Percentiles rank a stretch among this genome's conserved stretches.
phyloP scores from a whole-genome alignment of 2,113 vertebrate species.

The Peucedramus taeniatus region DNA sequence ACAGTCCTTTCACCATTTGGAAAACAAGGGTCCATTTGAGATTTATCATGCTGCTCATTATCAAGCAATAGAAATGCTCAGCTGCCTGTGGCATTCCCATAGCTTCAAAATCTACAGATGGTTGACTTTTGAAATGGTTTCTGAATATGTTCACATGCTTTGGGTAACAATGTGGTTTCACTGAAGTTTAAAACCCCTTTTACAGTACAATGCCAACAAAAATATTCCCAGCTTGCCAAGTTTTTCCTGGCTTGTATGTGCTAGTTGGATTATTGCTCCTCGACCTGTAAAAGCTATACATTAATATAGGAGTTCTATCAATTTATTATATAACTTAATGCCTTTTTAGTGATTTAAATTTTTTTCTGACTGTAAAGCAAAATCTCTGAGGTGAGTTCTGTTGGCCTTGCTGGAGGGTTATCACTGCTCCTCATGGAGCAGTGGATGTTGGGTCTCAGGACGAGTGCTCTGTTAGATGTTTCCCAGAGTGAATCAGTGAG shows the following conservation, averaged over 20 bases:
- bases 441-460: rapidly evolving
- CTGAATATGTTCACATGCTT: slow-evolving; percentile 6
- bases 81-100: not conserved
- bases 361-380: not conserved
- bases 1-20: not conserved
- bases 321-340: not conserved
- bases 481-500: not conserved
- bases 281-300: not conserved
- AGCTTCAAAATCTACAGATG: slow-evolving; percentile 15
- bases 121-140: slow-evolving; percentile 42
- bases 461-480: not conserved
- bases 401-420: not conserved
- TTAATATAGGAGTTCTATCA: not conserved
- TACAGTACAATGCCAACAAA: not conserved
- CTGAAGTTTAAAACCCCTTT: not conserved
- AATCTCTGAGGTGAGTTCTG: not conserved
- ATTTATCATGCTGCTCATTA: not conserved
- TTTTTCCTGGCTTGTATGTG: not conserved
- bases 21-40: not conserved
- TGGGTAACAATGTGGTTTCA: not conserved
- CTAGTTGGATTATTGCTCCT: not conserved
- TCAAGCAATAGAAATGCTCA: not conserved
- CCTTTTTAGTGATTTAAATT: not conserved
- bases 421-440: not conserved
- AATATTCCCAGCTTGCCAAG: not conserved